These are phyloP conservation scores for Agrypnus murinus DNA, from an alignment of 2,888 invertebrate species.

Conservation along the genomic window DNA sequence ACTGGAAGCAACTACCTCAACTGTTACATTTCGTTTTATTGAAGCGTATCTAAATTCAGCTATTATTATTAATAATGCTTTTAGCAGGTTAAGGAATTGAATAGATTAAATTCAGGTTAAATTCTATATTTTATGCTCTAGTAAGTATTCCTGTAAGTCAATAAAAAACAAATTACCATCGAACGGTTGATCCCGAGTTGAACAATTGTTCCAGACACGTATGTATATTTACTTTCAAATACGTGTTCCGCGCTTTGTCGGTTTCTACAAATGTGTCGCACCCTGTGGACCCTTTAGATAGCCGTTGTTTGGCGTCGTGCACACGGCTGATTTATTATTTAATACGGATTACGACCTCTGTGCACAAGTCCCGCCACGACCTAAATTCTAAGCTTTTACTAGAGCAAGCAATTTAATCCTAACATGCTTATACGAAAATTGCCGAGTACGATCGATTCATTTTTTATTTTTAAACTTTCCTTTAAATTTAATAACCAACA, in stretches of 20 bases:
- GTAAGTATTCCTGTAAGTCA: no score
- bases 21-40: no score
- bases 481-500: no score
- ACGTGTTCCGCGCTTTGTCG: constrained; percentile 28
- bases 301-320: constrained; percentile 38
- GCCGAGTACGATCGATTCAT: constrained; percentile 4
- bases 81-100: no score
- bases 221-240: constrained; percentile 23
- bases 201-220: constrained; percentile 2
- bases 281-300: constrained; percentile 41
- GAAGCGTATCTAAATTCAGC: no score
- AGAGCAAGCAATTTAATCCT: constrained; percentile 35
- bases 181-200: no score
- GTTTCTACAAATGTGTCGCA: constrained; percentile 39
- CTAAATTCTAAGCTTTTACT: constrained; percentile 35
- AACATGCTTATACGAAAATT: constrained; percentile 14
- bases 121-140: no score
- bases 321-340: constrained; percentile 49
- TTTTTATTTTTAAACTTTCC: not conserved
- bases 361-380: constrained; percentile 39
- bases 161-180: no score
- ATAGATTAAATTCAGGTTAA: no score
- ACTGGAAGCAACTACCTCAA: no score
- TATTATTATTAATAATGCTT: no score
- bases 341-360: constrained; percentile 49